Conservation (phyloP, 1,140 invertebrate genomes). For the Homalodisca vitripennis region DNA sequence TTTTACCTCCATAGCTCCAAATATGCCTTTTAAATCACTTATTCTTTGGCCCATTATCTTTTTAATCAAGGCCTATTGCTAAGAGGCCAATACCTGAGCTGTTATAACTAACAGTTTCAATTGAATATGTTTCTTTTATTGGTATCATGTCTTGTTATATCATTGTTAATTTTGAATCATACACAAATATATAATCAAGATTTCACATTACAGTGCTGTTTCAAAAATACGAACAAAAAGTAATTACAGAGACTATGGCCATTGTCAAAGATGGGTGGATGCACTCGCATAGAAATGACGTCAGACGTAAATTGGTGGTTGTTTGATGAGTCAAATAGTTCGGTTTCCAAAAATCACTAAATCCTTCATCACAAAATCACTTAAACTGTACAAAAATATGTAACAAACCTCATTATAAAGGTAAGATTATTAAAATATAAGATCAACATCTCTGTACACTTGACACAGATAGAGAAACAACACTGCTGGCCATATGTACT, state of each 20-base stretch:
- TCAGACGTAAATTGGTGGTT: too few species aligned
- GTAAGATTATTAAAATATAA: too few species aligned
- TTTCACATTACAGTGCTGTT: background rate
- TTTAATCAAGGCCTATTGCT: background rate
- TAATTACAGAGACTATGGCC: background rate
- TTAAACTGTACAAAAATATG: too few species aligned
- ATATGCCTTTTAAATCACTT: constrained; percentile 41
- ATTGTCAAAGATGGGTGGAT: background rate
- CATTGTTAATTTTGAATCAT: background rate
- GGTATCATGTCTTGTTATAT: background rate
- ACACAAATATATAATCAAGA: background rate
- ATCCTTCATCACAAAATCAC: too few species aligned
- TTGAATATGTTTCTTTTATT: too few species aligned
- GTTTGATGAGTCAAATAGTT: too few species aligned
- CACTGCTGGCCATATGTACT: too few species aligned
- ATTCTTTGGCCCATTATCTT: constrained; percentile 44
- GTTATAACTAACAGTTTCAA: too few species aligned
- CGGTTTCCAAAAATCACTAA: too few species aligned
- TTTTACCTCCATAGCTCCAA: constrained; percentile 41
- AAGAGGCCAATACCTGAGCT: background rate
- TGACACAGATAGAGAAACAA: too few species aligned
- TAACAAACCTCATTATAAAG: too few species aligned
- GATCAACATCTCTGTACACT: too few species aligned
- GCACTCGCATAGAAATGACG: background rate
- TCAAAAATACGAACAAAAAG: background rate